Evolutionary conservation across 2,888 invertebrate genomes (phyloP), one percentile per base, ranked within the genome.

Genomic region (Lycia hirtaria): DNA sequence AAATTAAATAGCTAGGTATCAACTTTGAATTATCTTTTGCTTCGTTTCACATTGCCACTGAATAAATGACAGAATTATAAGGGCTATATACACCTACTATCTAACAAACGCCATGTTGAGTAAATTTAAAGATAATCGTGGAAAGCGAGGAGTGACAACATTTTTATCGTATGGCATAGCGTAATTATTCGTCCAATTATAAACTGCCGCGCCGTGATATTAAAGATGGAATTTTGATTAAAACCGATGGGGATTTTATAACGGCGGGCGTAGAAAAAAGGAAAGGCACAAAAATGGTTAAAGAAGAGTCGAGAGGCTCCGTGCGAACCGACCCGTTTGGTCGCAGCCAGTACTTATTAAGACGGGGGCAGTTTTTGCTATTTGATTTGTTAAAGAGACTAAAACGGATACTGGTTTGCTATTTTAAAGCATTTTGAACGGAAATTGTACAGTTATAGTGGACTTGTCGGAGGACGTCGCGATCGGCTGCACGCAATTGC

Each of bases 341-440:
- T 84, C 82, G 81, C 75, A 69, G 68, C 78, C 75, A 80, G 80
- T 88, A 87, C 91, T 89, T 89, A 91, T 90, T 91, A 89, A 90
- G 88, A 86, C 88, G 80, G 82, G 87, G 82, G 87, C 88, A 87
- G 87, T 90, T 91, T 91, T 91, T 91, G 86, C 88, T 87, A 87
- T 90, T 90, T 91, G 88, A 90, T 91, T 91, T 91, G 87, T 85
- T 85, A 88, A 89, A 89, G 83, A 87, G 83, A 80, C 80, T 86
- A 87, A 86, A 88, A 87, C 82, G 71, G 67, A 75, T 87, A 90
- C 91, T 82, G 85, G 91, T 88, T 90, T 84, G 87, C 89, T 91
- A 91, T 91, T 91, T 87, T 85, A 86, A 89, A 83, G 79, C 87
- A 76, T 85, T 87, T 83, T 77, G 83, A 91, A 88, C 90, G 91